Evolutionary conservation across 2,797 vertebrate species (phyloP), one percentile per base, ranked within the genome.

Genomic region (Anas georgica): DNA sequence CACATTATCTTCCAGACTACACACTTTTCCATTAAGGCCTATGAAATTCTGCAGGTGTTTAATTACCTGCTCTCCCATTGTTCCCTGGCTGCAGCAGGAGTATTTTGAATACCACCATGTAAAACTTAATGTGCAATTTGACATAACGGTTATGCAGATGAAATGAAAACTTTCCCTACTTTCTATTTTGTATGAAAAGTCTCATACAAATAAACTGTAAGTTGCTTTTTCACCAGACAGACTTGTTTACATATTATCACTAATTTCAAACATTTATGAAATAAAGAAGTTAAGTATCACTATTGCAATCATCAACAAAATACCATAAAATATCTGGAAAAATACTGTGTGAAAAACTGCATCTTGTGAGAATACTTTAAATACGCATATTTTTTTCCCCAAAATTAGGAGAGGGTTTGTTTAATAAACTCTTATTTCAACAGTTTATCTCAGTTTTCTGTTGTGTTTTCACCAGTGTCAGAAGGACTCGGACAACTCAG

Each of bases 1-100:
- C 91, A 91, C 95, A 94, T 96, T 96, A 95, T 92, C 95, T 95
- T 70, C 91, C 90, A 96, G 95, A 96, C 95, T 93, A 96, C 94
- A 96, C 90, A 97, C 91, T 95, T 91, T 93, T 93, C 94, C 92
- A 94, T 96, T 95, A 96, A 95, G 87, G 92, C 90, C 92, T 62
- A 93, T 91, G 95, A 92, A 96, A 92, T 91, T 84, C 83, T 96
- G 92, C 96, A 95, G 94, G 95, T 94, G 93, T 92, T 96, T 96
- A 97, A 97, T 96, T 94, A 93, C 84, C 77, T 93, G 39, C 56
- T 85, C 90, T 94, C 79, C 93, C 87, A 96, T 94, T 96, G 91
- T 96, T 94, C 94, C 84, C 82, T 74, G 74, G 60, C 60, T 95
- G 76, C 66, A 87, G 74, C 59, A 95, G 76, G 63, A 96, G 79